Conservation (phyloP, 1,140 invertebrate species). For the Musca domestica region DNA sequence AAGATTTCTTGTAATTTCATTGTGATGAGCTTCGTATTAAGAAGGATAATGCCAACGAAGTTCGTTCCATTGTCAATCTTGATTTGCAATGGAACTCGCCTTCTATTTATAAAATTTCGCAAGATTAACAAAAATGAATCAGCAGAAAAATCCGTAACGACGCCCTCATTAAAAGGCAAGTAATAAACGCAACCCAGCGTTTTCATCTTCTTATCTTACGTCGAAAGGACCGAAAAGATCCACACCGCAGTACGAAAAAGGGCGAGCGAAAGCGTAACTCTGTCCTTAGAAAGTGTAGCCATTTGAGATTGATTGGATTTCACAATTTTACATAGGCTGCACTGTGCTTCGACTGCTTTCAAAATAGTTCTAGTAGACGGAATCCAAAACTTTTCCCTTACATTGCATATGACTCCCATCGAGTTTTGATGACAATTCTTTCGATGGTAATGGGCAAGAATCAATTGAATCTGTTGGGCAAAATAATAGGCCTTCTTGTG, state of each 20-base stretch:
- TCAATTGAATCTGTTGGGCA: too few species aligned
- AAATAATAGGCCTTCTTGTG: too few species aligned
- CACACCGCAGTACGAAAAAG: conserved; percentile 16
- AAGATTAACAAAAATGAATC: conserved; percentile 25
- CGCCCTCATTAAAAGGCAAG: conserved; percentile 23
- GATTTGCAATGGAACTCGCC: conserved; percentile 13
- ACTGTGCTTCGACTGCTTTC: too few species aligned
- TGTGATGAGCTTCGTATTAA: too few species aligned
- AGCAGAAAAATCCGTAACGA: conserved; percentile 12
- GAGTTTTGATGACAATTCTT: too few species aligned
- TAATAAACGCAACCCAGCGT: conserved; percentile 17
- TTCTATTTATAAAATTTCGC: conserved; percentile 23
- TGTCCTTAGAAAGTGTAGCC: background rate
- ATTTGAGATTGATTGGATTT: conserved; percentile 5
- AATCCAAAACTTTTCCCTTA: too few species aligned
- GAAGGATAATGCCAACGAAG: too few species aligned
- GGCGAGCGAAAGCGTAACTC: conserved; percentile 15
- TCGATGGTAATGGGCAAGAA: background rate
- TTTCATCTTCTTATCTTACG: conserved; percentile 16
- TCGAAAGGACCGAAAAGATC: conserved; percentile 14
- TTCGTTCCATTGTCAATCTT: conserved; percentile 21
- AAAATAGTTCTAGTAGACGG: too few species aligned
- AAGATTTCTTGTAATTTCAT: background rate
- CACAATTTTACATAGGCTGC: too few species aligned
- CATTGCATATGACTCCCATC: too few species aligned